phyloP scores from a whole-genome alignment of 1,140 invertebrate genomes.

The Zaprionus camerounensis region DNA sequence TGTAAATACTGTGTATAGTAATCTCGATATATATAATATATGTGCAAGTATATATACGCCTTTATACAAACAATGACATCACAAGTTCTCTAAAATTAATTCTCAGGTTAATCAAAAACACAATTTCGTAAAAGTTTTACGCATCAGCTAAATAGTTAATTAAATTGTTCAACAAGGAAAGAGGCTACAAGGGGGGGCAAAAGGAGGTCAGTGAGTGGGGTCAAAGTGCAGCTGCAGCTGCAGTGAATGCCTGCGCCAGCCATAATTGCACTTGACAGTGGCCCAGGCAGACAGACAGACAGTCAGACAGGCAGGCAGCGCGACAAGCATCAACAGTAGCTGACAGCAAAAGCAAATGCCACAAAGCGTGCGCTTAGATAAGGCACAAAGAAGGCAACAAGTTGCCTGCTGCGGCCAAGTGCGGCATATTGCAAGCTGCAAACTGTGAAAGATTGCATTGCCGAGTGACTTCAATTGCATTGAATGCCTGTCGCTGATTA shows the following conservation, averaged over 20 bases:
- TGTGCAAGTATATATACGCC: background rate
- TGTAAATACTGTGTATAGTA: slow-evolving; percentile 5
- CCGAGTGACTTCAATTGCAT: slow-evolving; percentile 75
- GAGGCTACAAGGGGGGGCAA: background rate
- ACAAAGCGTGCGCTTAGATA: slow-evolving; percentile 47
- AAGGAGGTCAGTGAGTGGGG: slow-evolving; percentile 7
- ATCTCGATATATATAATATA: background rate
- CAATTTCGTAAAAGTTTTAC: slow-evolving; percentile 21
- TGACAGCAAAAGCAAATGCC: slow-evolving; percentile 49
- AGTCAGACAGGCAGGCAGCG: slow-evolving; percentile 10
- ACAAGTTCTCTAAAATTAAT: slow-evolving; percentile 29
- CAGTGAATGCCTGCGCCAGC: slow-evolving; percentile 41
- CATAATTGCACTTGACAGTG: slow-evolving; percentile 57
- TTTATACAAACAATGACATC: slow-evolving; percentile 21
- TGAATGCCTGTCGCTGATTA: slow-evolving; percentile 67
- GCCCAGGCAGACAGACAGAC: slow-evolving; percentile 16
- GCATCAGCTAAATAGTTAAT: slow-evolving; percentile 38
- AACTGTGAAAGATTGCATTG: slow-evolving; percentile 75
- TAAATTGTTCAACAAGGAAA: slow-evolving; percentile 27
- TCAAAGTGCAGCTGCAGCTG: slow-evolving; percentile 23
- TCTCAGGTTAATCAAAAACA: slow-evolving; percentile 22
- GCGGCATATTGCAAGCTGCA: slow-evolving; percentile 43
- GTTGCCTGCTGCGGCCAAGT: slow-evolving; percentile 28
- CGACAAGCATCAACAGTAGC: slow-evolving; percentile 30
- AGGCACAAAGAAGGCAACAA: slow-evolving; percentile 27